phyloP scores from a whole-genome alignment of 2,797 vertebrate species.

The Sebastolobus altivelis region DNA sequence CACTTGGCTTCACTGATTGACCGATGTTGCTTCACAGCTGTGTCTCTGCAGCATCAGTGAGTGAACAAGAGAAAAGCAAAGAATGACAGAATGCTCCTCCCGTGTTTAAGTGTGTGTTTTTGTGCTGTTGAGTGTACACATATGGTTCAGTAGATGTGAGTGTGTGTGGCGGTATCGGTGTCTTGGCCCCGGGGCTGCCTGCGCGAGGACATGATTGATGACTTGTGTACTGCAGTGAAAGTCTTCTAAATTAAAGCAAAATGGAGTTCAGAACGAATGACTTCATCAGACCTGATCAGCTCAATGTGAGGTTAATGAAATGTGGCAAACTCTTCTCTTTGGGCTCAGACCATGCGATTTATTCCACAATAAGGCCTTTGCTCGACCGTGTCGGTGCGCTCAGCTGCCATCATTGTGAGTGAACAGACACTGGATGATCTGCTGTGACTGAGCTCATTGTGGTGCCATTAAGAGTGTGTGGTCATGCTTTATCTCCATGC shows the following conservation, averaged over 20 bases:
- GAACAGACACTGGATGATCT: constrained; percentile 45
- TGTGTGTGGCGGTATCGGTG: constrained; percentile 52
- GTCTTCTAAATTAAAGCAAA: constrained; percentile 74
- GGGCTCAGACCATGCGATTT: constrained; percentile 65
- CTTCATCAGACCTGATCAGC: constrained; percentile 74
- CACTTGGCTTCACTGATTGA: constrained; percentile 49
- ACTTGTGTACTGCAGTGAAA: constrained; percentile 77
- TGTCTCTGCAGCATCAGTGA: constrained; percentile 20
- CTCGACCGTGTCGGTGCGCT: constrained; percentile 51
- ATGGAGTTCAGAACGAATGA: constrained; percentile 71
- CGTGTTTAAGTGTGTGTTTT: constrained; percentile 50
- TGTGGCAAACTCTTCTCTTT: constrained; percentile 68
- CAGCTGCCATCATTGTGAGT: constrained; percentile 40
- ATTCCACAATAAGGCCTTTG: constrained; percentile 60
- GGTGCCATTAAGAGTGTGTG: constrained; percentile 21
- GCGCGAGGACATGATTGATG: constrained; percentile 78
- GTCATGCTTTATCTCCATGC: constrained; percentile 29
- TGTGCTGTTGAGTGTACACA: constrained; percentile 52
- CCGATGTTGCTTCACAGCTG: constrained; percentile 45
- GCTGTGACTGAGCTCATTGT: constrained; percentile 29
- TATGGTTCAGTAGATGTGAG: constrained; percentile 57
- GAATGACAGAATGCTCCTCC: constrained; percentile 27
- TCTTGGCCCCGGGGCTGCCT: constrained; percentile 54
- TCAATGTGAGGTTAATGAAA: constrained; percentile 77
- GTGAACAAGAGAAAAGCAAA: background rate